These are phyloP conservation scores for Caenorhabditis sp. DNA, from an alignment of 2,888 invertebrate genomes.

Conservation along the genomic window DNA sequence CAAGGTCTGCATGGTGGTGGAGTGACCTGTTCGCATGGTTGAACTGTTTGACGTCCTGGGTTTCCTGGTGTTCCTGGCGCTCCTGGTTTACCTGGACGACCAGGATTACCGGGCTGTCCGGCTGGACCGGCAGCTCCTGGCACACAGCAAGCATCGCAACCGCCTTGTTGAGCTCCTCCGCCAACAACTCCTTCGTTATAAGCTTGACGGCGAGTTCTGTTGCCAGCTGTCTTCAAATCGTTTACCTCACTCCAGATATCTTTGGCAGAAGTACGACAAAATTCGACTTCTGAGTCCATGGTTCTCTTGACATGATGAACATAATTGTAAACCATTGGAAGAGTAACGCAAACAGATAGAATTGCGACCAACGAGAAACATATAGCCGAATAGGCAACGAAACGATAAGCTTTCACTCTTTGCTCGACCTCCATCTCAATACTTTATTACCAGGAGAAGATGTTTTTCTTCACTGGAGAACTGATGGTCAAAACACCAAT, in stretches of 20 bases:
- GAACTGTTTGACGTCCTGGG: slow-evolving; percentile 27
- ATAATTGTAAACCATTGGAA: slow-evolving; percentile 70
- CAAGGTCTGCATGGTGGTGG: slow-evolving; percentile 35
- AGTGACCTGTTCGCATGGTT: slow-evolving; percentile 32
- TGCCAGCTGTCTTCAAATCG: slow-evolving; percentile 22
- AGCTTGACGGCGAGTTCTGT: slow-evolving; percentile 52
- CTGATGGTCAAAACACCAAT: slow-evolving; percentile 3
- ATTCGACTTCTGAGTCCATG: slow-evolving; percentile 66
- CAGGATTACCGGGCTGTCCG: slow-evolving; percentile 31
- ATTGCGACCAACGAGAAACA: slow-evolving; percentile 15
- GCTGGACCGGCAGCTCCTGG: slow-evolving; percentile 34
- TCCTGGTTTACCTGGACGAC: slow-evolving; percentile 35
- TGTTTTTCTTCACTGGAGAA: slow-evolving; percentile 17
- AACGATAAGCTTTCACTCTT: background rate
- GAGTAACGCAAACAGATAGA: slow-evolving; percentile 50
- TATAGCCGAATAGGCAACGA: background rate
- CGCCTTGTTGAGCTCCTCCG: slow-evolving; percentile 50
- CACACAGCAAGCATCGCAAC: slow-evolving; percentile 35
- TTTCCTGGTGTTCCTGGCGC: slow-evolving; percentile 29
- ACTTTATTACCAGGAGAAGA: slow-evolving; percentile 7
- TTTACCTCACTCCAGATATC: slow-evolving; percentile 59
- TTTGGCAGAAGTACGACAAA: slow-evolving; percentile 63
- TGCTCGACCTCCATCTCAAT: slow-evolving; percentile 1
- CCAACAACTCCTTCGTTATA: slow-evolving; percentile 10
- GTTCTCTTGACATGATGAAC: slow-evolving; percentile 62